Evolutionary conservation across 2,888 invertebrate genomes (phyloP).

Genomic region (Drosophila meridiana): DNA sequence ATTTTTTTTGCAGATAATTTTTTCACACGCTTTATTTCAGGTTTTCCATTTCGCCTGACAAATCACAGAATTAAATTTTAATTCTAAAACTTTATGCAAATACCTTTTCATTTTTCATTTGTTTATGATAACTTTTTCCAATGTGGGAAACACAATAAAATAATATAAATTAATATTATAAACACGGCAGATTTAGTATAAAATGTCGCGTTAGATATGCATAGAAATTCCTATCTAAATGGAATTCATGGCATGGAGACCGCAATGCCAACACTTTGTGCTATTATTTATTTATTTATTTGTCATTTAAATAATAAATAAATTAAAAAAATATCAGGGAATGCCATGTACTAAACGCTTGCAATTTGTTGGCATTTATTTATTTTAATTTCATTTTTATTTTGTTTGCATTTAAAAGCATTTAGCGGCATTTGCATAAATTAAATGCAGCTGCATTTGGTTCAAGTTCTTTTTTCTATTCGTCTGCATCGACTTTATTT

Average conservation of each 20-base stretch:
- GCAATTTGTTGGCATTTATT: constrained; percentile 48
- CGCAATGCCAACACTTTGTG: constrained; percentile 52
- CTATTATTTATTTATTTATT: constrained; percentile 74
- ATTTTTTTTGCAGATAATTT: background rate
- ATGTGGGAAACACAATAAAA: constrained; percentile 14
- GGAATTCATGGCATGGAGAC: constrained; percentile 30
- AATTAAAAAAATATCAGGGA: constrained; percentile 6
- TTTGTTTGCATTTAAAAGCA: constrained; percentile 36
- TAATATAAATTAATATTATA: constrained; percentile 40
- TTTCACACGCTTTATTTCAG: constrained; percentile 3
- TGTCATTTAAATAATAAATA: constrained; percentile 59
- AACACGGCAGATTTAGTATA: constrained; percentile 13
- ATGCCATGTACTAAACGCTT: constrained; percentile 12
- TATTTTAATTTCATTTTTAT: constrained; percentile 34
- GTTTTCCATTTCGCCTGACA: background rate
- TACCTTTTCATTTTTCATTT: background rate
- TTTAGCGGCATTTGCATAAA: constrained; percentile 70
- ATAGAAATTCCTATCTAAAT: constrained; percentile 31
- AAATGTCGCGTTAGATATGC: constrained; percentile 26
- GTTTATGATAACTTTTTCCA: constrained; percentile 3
- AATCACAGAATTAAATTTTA: constrained; percentile 23
- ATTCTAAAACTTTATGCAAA: constrained; percentile 34
- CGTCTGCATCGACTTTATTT: constrained; percentile 47
- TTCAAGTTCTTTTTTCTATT: constrained; percentile 4
- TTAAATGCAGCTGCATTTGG: constrained; percentile 54